Evolutionary conservation across 2,888 invertebrate species (phyloP).

Genomic region (Pyrrhia umbra): DNA sequence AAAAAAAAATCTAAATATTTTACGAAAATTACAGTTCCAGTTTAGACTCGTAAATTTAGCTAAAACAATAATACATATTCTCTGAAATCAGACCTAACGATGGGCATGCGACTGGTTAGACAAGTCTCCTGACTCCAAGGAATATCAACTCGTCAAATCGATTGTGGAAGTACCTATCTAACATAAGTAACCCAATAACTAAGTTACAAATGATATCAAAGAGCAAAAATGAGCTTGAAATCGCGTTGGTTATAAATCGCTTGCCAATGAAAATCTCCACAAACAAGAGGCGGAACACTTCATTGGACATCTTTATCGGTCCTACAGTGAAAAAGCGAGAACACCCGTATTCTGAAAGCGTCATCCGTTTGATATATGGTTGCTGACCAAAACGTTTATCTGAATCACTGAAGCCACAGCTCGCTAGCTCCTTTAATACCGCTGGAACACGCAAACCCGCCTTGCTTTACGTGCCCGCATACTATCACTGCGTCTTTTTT

Average conservation of each 20-base stretch:
- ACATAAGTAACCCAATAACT: too few relatives aligned
- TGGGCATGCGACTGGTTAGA: too few relatives aligned
- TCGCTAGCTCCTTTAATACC: slow-evolving; percentile 76
- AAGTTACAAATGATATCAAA: slow-evolving; percentile 17
- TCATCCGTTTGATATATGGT: slow-evolving; percentile 82
- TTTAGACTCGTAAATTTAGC: too few relatives aligned
- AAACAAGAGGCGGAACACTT: slow-evolving; percentile 72
- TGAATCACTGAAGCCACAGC: slow-evolving; percentile 81
- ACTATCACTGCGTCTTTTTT: slow-evolving; percentile 81
- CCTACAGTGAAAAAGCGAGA: slow-evolving; percentile 72
- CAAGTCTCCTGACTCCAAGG: too few relatives aligned
- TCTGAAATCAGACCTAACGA: too few relatives aligned
- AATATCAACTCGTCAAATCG: too few relatives aligned
- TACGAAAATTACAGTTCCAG: too few relatives aligned
- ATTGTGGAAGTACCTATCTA: too few relatives aligned
- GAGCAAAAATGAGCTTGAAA: slow-evolving; percentile 21
- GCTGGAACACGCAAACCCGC: slow-evolving; percentile 63
- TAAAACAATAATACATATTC: too few relatives aligned
- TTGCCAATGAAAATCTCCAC: slow-evolving; percentile 53
- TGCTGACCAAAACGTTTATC: slow-evolving; percentile 86
- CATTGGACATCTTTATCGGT: slow-evolving; percentile 78
- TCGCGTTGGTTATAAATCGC: slow-evolving; percentile 41
- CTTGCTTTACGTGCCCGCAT: slow-evolving; percentile 71
- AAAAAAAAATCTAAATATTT: too few relatives aligned
- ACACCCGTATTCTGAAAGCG: slow-evolving; percentile 74